These are phyloP conservation scores for Chironomus tepperi DNA, from an alignment of 1,140 invertebrate genomes.

Conservation along the genomic window DNA sequence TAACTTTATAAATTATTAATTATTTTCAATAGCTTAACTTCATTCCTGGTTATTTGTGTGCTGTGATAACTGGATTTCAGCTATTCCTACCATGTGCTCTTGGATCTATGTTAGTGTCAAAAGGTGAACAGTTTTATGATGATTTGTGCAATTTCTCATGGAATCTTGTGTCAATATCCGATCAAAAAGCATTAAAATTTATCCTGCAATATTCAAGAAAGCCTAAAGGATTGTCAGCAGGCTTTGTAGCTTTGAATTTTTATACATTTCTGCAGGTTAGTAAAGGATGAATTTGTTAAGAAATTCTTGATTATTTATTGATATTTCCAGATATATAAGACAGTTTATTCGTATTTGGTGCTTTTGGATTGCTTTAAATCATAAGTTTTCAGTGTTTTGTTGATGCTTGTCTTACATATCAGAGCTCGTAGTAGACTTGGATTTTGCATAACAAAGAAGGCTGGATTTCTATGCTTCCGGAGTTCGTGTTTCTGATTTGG, in stretches of 20 bases:
- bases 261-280: no score
- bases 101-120: not conserved
- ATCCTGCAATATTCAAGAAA: not conserved
- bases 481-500: no score
- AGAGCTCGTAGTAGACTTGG: no score
- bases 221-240: not conserved
- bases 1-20: no score
- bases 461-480: no score
- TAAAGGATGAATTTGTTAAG: not conserved
- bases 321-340: not conserved
- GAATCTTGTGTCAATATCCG: not conserved
- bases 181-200: not conserved
- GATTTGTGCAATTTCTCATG: not conserved
- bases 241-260: not conserved
- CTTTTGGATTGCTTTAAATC: not conserved
- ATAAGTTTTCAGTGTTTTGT: no score
- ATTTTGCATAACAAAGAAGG: no score
- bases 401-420: no score
- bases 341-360: not conserved
- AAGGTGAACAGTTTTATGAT: not conserved
- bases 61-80: not conserved
- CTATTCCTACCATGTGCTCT: not conserved
- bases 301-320: no score
- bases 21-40: not conserved
- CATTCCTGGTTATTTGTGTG: not conserved